Conservation (phyloP, 2,113 vertebrate genomes). For the Forbesichthys papilliferus region DNA sequence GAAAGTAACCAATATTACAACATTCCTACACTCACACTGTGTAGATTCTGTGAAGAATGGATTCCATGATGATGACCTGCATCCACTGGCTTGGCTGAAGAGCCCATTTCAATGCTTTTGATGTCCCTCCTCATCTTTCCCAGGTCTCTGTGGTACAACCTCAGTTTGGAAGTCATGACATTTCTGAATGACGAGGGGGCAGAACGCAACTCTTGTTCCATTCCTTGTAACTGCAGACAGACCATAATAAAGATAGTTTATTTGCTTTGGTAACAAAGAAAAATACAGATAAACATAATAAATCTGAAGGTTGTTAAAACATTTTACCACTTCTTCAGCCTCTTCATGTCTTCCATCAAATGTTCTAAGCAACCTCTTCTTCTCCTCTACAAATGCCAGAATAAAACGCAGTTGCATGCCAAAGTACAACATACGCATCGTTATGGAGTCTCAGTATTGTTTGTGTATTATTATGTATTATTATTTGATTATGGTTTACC, state of each 20-base stretch:
- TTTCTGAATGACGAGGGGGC: slow-evolving; percentile 86
- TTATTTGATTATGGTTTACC: slow-evolving; percentile 67
- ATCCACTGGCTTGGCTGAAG: slow-evolving; percentile 65
- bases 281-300: too few relatives aligned
- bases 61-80: slow-evolving; percentile 72
- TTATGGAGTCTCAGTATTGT: not conserved
- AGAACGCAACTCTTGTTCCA: slow-evolving; percentile 89
- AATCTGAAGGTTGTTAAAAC: not conserved
- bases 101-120: slow-evolving; percentile 74
- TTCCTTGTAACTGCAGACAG: slow-evolving; percentile 82
- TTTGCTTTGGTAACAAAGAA: not conserved
- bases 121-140: slow-evolving; percentile 89
- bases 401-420: slow-evolving; percentile 7
- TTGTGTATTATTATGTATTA: not conserved
- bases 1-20: not conserved
- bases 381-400: slow-evolving; percentile 82
- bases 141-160: slow-evolving; percentile 85
- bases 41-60: slow-evolving; percentile 84
- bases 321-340: slow-evolving; percentile 89
- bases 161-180: slow-evolving; percentile 87
- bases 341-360: slow-evolving; percentile 92
- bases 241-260: not conserved
- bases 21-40: slow-evolving; percentile 77
- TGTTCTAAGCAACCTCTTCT: slow-evolving; percentile 85
- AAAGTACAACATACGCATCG: not conserved